A percentile compares a stretch with the other conserved stretches of the same genome.
phyloP scores from a whole-genome alignment of 2,888 invertebrate species.

The Sminthurides aquaticus region DNA sequence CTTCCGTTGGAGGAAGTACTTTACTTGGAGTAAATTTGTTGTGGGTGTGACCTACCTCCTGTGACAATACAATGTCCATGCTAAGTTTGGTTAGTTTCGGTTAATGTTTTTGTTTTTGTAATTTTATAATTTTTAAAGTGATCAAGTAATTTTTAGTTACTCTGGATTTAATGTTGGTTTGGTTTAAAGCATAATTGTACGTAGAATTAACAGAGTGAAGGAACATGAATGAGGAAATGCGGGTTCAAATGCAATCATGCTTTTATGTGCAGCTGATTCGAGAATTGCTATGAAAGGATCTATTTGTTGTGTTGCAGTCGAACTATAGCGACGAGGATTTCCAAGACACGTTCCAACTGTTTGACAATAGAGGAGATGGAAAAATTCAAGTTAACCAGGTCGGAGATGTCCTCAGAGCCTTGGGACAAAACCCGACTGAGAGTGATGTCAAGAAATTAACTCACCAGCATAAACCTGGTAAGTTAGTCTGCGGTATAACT shows the following conservation, averaged over 20 bases:
- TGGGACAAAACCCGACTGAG: conserved; percentile 98
- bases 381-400: conserved; percentile 95
- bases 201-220: no score
- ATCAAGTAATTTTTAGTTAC: neutral
- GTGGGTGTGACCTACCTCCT: no score
- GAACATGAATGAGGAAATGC: no score
- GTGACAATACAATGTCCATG: neutral
- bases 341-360: conserved; percentile 94
- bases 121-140: neutral
- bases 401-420: conserved; percentile 90
- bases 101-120: no score
- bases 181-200: no score
- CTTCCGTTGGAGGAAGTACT: no score
- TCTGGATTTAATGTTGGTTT: no score
- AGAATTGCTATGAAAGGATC: neutral
- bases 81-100: neutral
- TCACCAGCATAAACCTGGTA: conserved; percentile 70
- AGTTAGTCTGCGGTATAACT: neutral
- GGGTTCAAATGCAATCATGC: no score
- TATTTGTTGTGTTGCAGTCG: conserved; percentile 15
- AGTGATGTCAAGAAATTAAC: conserved; percentile 97
- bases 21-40: neutral
- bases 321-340: conserved; percentile 57
- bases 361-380: conserved; percentile 96
- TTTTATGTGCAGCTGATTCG: no score